Percentiles rank a stretch among this genome's conserved stretches.
Conservation (phyloP, 2,113 vertebrate genomes). For the Chamaetylas fuelleborni region DNA sequence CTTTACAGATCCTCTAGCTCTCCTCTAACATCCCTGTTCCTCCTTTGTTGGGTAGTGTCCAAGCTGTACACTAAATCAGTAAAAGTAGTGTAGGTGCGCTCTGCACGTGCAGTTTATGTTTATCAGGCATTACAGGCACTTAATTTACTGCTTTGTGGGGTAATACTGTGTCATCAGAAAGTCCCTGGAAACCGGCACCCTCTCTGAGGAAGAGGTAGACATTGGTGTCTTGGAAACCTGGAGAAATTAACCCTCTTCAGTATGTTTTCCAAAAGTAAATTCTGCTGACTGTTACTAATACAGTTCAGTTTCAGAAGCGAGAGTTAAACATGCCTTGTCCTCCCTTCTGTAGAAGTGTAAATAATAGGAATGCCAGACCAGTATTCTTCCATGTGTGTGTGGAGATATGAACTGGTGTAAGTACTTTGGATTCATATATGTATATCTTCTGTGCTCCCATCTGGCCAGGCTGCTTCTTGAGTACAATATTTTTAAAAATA, state of each 20-base stretch:
- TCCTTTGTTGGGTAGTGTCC: neutral
- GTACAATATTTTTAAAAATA: neutral
- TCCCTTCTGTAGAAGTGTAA: neutral
- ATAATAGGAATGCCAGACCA: neutral
- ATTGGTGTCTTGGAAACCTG: neutral
- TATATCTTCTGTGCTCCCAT: neutral
- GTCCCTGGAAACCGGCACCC: neutral
- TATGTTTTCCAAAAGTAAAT: neutral
- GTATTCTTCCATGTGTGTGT: neutral
- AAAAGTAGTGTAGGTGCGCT: neutral
- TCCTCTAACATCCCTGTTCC: neutral
- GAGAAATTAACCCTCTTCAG: neutral
- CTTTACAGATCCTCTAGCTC: neutral
- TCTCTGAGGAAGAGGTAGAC: neutral
- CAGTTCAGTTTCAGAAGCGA: neutral
- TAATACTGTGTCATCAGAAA: neutral
- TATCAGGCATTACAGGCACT: neutral
- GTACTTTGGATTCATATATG: neutral
- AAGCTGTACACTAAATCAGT: neutral
- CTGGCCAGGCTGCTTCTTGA: neutral
- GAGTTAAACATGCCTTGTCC: neutral
- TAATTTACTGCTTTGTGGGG: neutral
- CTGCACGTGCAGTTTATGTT: fast-evolving
- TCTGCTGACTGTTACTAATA: neutral
- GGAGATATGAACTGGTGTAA: neutral